Evolutionary conservation across 2,113 vertebrate species (phyloP).

Genomic region (Tychaedon coryphoeus): DNA sequence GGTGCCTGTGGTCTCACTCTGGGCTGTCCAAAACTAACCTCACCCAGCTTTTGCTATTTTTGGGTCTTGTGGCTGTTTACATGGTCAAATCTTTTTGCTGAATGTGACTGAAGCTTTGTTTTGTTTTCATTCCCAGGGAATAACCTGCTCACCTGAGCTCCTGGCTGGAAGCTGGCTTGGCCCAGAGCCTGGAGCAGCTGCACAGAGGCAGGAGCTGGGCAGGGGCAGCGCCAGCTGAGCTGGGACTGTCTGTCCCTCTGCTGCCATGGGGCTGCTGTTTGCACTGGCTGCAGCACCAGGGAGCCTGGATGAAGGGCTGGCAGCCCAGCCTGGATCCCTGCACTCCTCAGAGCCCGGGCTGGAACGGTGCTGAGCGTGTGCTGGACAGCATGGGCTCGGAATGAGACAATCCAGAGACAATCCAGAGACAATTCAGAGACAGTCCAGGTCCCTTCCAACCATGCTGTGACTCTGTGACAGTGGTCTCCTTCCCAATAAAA

Average conservation of each 20-base stretch:
- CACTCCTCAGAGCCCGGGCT: not conserved
- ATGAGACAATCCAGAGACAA: too few relatives aligned
- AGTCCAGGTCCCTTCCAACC: not conserved
- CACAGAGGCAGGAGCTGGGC: not conserved
- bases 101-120: not conserved
- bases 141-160: not conserved
- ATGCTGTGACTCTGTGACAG: not conserved
- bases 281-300: not conserved
- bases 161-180: not conserved
- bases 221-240: not conserved
- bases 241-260: not conserved
- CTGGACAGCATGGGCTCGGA: not conserved
- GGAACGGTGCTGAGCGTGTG: not conserved
- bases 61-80: rapidly evolving
- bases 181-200: not conserved
- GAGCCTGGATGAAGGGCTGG: not conserved
- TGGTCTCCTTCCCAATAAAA: not conserved
- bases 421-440: too few relatives aligned
- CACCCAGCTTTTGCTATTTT: rapidly evolving
- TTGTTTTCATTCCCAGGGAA: not conserved
- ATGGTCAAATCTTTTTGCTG: not conserved
- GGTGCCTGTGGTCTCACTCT: rapidly evolving
- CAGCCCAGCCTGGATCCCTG: not conserved
- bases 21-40: rapidly evolving
- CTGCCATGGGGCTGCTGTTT: not conserved